Evolutionary conservation across 2,888 invertebrate species (phyloP).

Genomic region (Coleophora flavipennella): DNA sequence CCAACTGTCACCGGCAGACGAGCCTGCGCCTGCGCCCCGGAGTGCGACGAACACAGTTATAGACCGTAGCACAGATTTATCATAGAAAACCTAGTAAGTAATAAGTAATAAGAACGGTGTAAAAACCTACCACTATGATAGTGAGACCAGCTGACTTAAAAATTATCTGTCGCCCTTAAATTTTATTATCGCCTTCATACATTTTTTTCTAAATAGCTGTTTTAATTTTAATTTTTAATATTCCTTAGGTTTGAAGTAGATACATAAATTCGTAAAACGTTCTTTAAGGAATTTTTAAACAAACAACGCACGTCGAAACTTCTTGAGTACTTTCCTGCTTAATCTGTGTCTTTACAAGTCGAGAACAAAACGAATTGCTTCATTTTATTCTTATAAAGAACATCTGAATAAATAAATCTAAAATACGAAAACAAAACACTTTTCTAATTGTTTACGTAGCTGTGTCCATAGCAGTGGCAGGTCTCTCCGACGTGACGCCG

Average conservation of each 20-base stretch:
- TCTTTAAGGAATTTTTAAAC: background rate
- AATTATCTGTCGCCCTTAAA: too few relatives aligned
- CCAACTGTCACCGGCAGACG: conserved; percentile 57
- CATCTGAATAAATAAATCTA: conserved; percentile 68
- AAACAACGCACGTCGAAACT: background rate
- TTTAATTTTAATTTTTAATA: too few relatives aligned
- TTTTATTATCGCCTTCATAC: too few relatives aligned
- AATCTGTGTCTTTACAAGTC: conserved; percentile 27
- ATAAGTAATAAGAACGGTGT: too few relatives aligned
- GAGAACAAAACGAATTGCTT: conserved; percentile 25
- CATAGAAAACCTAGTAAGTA: conserved; percentile 3
- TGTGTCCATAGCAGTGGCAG: conserved; percentile 15
- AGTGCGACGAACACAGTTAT: too few relatives aligned
- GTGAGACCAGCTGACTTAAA: too few relatives aligned
- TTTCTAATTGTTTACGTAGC: conserved; percentile 19
- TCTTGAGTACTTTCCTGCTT: too few relatives aligned
- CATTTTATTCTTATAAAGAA: conserved; percentile 34
- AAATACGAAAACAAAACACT: conserved; percentile 21
- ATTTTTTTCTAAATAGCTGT: too few relatives aligned
- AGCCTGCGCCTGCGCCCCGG: too few relatives aligned
- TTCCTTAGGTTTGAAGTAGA: too few relatives aligned
- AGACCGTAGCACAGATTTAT: conserved; percentile 46
- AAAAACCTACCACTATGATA: too few relatives aligned
- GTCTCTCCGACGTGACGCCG: background rate
- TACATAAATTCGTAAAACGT: background rate